These are phyloP conservation scores for Eugnorisma glareosa DNA, from an alignment of 2,888 invertebrate genomes.

Conservation along the genomic window DNA sequence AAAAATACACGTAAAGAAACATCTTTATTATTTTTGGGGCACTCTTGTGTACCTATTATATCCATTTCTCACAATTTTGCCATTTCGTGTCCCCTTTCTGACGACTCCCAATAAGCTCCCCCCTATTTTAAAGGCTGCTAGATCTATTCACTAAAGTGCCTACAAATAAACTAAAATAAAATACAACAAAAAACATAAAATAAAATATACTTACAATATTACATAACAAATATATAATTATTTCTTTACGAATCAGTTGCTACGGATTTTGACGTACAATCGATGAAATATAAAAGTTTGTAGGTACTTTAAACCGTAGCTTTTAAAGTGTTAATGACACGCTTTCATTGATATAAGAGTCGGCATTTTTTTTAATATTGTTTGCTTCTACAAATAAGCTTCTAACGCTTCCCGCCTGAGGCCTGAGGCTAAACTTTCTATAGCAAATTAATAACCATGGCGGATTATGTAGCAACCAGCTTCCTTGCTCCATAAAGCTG, in stretches of 20 bases:
- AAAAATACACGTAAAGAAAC: not conserved
- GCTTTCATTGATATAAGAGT: not conserved
- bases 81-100: not conserved
- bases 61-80: not conserved
- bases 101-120: not conserved
- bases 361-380: not conserved
- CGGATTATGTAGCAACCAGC: not conserved
- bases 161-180: slow-evolving; percentile 2
- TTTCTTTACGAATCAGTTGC: not conserved
- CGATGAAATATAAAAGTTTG: slow-evolving; percentile 12
- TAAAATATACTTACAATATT: not conserved
- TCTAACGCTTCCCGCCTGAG: slow-evolving; percentile 13
- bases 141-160: slow-evolving; percentile 1
- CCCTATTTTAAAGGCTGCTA: slow-evolving; percentile 25
- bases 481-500: slow-evolving; percentile 2
- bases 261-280: not conserved
- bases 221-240: not conserved
- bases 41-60: not conserved
- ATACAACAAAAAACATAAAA: not conserved
- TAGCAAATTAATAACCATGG: not conserved
- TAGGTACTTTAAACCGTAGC: slow-evolving; percentile 47
- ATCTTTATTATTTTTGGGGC: not conserved
- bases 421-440: not conserved
- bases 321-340: slow-evolving; percentile 36
- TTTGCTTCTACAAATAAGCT: not conserved